These are phyloP conservation scores for Enoplosus armatus DNA, from an alignment of 2,797 vertebrate genomes.

Conservation along the genomic window DNA sequence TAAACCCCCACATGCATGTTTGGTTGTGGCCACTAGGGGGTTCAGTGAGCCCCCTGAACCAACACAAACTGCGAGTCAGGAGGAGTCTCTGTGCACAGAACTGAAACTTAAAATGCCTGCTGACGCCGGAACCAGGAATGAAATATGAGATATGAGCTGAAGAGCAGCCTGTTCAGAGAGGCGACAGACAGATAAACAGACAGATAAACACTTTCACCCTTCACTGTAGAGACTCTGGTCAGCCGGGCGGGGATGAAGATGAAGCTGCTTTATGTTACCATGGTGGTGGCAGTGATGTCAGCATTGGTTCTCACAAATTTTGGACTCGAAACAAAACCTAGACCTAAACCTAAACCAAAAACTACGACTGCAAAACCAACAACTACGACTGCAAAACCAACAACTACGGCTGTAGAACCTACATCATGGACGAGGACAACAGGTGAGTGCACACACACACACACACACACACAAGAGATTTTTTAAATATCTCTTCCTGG, in stretches of 20 bases:
- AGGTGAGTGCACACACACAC: neutral
- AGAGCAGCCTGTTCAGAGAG: neutral
- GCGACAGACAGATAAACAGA: neutral
- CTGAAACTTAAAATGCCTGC: constrained; percentile 8
- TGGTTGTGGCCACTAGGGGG: no score
- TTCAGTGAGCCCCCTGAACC: no score
- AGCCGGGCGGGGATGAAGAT: constrained; percentile 8
- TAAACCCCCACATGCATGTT: no score
- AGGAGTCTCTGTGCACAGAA: no score
- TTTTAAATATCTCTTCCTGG: no score
- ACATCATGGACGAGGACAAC: neutral
- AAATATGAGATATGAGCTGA: no score
- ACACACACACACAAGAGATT: neutral
- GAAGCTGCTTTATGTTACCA: constrained; percentile 4
- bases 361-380: no score
- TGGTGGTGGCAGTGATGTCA: neutral
- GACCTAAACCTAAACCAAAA: no score
- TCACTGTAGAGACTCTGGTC: neutral
- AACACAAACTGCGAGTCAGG: no score
- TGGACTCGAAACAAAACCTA: no score
- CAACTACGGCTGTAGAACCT: no score
- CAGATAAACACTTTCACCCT: neutral
- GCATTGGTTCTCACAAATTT: no score
- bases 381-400: neutral
- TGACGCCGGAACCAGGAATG: constrained; percentile 13